Conservation (phyloP, 2,888 invertebrate genomes). For the Trachelus iudaicus region DNA sequence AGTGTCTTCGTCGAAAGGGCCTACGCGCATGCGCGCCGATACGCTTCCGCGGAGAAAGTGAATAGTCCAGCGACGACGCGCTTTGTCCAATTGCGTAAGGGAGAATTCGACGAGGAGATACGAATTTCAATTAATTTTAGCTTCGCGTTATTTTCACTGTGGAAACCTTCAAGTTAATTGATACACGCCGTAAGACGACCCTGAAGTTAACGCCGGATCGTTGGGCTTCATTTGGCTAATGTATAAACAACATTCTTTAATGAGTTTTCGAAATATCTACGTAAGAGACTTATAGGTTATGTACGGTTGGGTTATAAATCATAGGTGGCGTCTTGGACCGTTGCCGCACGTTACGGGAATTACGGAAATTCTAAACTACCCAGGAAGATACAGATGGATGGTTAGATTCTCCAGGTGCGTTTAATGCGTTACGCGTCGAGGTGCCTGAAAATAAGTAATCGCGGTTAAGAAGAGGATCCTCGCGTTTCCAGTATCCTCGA, state of each 20-base stretch:
- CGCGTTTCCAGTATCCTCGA: constrained; percentile 65
- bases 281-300: neutral
- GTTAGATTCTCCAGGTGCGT: neutral
- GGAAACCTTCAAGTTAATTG: neutral
- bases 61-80: neutral
- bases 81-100: neutral
- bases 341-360: neutral
- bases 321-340: neutral
- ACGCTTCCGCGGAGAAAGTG: neutral
- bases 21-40: neutral
- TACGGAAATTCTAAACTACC: neutral
- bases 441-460: neutral
- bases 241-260: neutral
- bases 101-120: neutral
- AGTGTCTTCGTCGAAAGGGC: neutral
- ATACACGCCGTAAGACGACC: neutral
- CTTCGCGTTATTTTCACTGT: neutral
- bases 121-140: neutral
- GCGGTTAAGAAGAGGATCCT: constrained; percentile 37
- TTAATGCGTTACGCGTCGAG: neutral
- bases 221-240: neutral
- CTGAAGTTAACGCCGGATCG: neutral
- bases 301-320: neutral
- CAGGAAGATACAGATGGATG: neutral
- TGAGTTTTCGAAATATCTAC: neutral